Evolutionary conservation across 1,140 invertebrate genomes (phyloP).

Genomic region (Caenorhabditis briggsae): DNA sequence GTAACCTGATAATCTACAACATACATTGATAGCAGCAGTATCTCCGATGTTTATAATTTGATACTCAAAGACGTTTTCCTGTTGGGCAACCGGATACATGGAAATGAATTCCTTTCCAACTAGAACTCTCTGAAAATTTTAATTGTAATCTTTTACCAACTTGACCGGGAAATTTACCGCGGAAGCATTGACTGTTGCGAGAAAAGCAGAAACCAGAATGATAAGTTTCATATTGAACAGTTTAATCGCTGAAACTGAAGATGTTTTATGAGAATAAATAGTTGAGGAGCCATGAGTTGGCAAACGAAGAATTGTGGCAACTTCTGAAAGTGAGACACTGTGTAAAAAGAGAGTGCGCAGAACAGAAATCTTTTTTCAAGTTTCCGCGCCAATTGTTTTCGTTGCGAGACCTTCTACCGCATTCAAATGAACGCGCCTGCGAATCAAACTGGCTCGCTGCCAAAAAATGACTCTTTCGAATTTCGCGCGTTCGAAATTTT

Average conservation of each 20-base stretch:
- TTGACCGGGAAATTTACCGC: background rate
- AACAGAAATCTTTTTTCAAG: background rate
- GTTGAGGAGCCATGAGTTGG: background rate
- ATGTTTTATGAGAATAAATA: background rate
- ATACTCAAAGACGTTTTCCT: slow-evolving; percentile 10
- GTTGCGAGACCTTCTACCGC: slow-evolving; percentile 9
- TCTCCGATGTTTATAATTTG: slow-evolving; percentile 12
- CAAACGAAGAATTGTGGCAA: background rate
- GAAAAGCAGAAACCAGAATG: background rate
- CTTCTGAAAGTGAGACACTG: background rate
- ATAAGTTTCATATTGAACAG: background rate
- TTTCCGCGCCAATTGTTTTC: background rate
- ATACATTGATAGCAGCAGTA: slow-evolving; percentile 3
- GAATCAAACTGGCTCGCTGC: slow-evolving; percentile 44
- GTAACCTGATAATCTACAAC: too few relatives aligned
- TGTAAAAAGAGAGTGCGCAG: background rate
- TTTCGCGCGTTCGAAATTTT: slow-evolving; percentile 47
- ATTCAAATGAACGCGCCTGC: slow-evolving; percentile 21
- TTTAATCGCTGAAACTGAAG: background rate
- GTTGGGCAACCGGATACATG: background rate
- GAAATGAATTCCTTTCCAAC: background rate
- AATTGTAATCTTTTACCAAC: background rate
- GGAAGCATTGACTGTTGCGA: slow-evolving; percentile 1
- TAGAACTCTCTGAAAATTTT: background rate
- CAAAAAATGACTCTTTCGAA: slow-evolving; percentile 44